Conservation (phyloP, 1,140 invertebrate species). For the Drosophila lacertosa region DNA sequence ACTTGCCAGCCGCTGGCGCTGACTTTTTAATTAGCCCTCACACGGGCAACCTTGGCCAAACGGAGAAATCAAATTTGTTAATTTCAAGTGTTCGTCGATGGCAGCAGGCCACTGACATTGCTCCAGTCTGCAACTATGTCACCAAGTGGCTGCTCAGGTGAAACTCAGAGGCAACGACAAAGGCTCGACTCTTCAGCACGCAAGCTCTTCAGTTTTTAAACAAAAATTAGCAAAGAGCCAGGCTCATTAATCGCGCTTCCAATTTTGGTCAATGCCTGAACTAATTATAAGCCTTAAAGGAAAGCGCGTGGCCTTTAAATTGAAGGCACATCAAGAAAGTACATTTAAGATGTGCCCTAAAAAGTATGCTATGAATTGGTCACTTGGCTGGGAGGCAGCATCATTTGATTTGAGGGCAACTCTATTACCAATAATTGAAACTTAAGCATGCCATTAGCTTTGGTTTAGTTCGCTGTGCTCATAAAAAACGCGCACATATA, state of each 20-base stretch:
- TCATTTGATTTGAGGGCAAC: constrained; percentile 55
- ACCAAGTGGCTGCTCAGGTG: background rate
- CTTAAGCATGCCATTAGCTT: constrained; percentile 76
- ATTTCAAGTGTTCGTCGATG: constrained; percentile 24
- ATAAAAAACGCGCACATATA: constrained; percentile 44
- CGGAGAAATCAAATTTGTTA: constrained; percentile 7
- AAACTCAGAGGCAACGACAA: background rate
- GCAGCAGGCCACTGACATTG: constrained; percentile 40
- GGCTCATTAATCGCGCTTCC: constrained; percentile 4
- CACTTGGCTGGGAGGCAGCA: constrained; percentile 12
- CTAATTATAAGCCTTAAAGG: too few species aligned
- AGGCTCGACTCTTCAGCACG: background rate
- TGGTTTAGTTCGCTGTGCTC: constrained; percentile 55
- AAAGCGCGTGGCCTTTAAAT: too few species aligned
- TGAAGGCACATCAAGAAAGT: too few species aligned
- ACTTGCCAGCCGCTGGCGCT: constrained; percentile 18
- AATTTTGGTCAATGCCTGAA: background rate
- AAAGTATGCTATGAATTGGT: constrained; percentile 11
- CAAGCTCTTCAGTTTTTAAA: background rate
- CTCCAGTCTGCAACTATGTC: constrained; percentile 4
- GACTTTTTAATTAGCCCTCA: constrained; percentile 41
- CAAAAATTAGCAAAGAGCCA: background rate
- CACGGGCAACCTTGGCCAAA: constrained; percentile 8
- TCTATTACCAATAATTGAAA: constrained; percentile 80
- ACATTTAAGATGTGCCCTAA: background rate